Percentiles rank a stretch among this genome's conserved stretches.
These are phyloP conservation scores for Parnassius smintheus DNA, from an alignment of 2,888 invertebrate genomes.

Conservation along the genomic window DNA sequence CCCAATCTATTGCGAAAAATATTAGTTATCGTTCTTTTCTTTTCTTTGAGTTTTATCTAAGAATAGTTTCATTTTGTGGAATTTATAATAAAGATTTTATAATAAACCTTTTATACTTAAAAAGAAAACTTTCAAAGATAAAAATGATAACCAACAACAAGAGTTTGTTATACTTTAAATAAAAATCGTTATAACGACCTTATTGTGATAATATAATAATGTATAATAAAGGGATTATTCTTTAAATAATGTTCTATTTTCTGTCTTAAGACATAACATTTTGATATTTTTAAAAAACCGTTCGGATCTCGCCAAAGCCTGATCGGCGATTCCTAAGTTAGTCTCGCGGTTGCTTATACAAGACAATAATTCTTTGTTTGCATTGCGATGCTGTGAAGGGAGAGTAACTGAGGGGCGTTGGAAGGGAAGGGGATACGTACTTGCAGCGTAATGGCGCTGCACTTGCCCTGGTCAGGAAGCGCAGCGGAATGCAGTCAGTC, in stretches of 20 bases:
- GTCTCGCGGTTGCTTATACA: conserved; percentile 5
- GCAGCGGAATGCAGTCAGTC: conserved; percentile 80
- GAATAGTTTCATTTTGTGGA: too few relatives aligned
- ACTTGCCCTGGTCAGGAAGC: conserved; percentile 81
- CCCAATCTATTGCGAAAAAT: too few relatives aligned
- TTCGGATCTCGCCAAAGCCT: background rate
- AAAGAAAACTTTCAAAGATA: too few relatives aligned
- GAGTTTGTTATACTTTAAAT: conserved; percentile 37
- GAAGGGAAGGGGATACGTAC: conserved; percentile 54
- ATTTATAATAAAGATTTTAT: too few relatives aligned
- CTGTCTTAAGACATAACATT: conserved; percentile 20
- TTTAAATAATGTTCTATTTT: conserved; percentile 28
- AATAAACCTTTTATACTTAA: too few relatives aligned
- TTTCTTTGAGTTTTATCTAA: too few relatives aligned
- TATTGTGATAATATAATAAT: conserved; percentile 74
- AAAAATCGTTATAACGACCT: conserved; percentile 61
- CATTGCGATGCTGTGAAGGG: conserved; percentile 47
- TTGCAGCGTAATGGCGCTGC: conserved; percentile 74
- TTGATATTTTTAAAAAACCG: background rate
- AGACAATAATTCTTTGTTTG: conserved; percentile 30
- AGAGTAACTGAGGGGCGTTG: conserved; percentile 30
- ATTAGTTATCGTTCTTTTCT: too few relatives aligned
- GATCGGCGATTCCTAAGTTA: conserved; percentile 1
- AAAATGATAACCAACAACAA: background rate
- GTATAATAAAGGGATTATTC: conserved; percentile 65